These are phyloP conservation scores for Darevskia nairensis DNA, from an alignment of 2,797 vertebrate species.

Conservation along the genomic window DNA sequence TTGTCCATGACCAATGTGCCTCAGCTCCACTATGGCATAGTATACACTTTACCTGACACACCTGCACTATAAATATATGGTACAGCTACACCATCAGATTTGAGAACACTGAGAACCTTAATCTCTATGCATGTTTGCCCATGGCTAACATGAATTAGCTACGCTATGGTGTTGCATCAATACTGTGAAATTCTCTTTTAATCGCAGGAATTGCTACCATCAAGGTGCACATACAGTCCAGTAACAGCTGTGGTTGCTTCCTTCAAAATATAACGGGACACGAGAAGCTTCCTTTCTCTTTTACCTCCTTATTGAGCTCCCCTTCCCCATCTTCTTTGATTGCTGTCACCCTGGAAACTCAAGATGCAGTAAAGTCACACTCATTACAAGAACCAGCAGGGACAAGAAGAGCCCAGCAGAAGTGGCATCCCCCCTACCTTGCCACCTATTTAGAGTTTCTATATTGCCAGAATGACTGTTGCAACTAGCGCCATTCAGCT, in stretches of 20 bases:
- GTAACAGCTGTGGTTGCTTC: not conserved
- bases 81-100: too few species aligned
- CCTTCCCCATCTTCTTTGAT: not conserved
- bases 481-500: too few species aligned
- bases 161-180: not conserved
- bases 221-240: not conserved
- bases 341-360: not conserved
- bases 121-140: not conserved
- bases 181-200: not conserved
- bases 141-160: not conserved
- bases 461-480: not conserved
- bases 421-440: too few species aligned
- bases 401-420: not conserved
- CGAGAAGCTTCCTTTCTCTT: not conserved
- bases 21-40: not conserved
- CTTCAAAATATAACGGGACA: not conserved
- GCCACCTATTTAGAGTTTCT: not conserved
- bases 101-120: not conserved
- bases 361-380: not conserved
- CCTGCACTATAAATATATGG: too few species aligned
- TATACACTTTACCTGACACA: too few species aligned
- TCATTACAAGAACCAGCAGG: not conserved
- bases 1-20: not conserved
- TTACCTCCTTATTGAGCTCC: not conserved
- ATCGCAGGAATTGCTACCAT: not conserved